phyloP scores from a whole-genome alignment of 53 echinoderm and acorn worm species.

The Luidia sarsii region DNA sequence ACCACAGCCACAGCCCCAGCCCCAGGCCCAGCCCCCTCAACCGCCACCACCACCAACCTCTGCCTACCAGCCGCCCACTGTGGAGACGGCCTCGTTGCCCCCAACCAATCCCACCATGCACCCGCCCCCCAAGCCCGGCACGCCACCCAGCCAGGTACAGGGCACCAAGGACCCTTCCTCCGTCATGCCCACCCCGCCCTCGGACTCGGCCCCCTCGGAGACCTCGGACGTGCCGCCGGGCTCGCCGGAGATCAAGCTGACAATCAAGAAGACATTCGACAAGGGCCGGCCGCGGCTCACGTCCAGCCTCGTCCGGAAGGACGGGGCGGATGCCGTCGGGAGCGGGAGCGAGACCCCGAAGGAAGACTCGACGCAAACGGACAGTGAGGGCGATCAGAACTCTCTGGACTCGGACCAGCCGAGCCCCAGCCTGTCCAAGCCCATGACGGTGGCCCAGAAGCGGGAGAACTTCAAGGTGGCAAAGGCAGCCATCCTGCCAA shows the following conservation, averaged over 20 bases:
- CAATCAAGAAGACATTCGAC: constrained; percentile 74
- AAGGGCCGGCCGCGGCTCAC: constrained; percentile 68
- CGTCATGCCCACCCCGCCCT: constrained; percentile 70
- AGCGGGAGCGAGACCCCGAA: constrained; percentile 31
- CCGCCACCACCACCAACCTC: constrained; percentile 36
- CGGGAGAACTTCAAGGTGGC: constrained; percentile 83
- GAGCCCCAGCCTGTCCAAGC: constrained; percentile 54
- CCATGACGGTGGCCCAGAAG: constrained; percentile 89
- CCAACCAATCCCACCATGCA: constrained; percentile 30
- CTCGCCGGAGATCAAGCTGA: constrained; percentile 78
- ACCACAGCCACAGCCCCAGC: constrained; percentile 36
- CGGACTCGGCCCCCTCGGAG: constrained; percentile 65
- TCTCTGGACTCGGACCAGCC: constrained; percentile 21
- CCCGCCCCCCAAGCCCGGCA: constrained; percentile 44
- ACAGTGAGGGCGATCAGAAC: neutral
- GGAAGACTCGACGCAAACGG: constrained; percentile 12
- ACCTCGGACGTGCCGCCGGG: constrained; percentile 60
- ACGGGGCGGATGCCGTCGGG: constrained; percentile 22
- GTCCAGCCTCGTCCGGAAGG: constrained; percentile 59
- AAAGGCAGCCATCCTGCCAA: constrained; percentile 55
- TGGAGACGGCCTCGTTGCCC: neutral
- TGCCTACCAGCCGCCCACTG: constrained; percentile 22
- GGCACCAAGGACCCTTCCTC: constrained; percentile 31
- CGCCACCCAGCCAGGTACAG: constrained; percentile 38
- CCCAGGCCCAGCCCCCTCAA: constrained; percentile 7